Evolutionary conservation across 1,140 invertebrate species (phyloP), one percentile per base, ranked within the genome.

Genomic region (Aradophagus sp.): DNA sequence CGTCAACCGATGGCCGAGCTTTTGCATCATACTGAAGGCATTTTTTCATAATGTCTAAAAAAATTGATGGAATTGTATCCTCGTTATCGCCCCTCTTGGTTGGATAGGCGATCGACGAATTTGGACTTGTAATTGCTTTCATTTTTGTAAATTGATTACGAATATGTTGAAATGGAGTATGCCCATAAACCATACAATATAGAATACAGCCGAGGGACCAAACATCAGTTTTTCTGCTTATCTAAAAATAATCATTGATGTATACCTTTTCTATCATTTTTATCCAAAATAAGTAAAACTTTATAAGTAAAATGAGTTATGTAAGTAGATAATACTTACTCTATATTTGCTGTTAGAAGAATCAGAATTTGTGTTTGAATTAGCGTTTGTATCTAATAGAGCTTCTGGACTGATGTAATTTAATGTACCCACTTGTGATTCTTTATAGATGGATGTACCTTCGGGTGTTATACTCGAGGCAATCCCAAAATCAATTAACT

Each of bases 401-500:
- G 96, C 93, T 88, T 14, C n/a, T n/a, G n/a, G n/a, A n/a, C n/a
- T n/a, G n/a, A n/a, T n/a, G n/a, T n/a, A n/a, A n/a, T n/a, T n/a
- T n/a, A n/a, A n/a, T n/a, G n/a, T n/a, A n/a, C n/a, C n/a, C n/a
- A n/a, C n/a, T n/a, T n/a, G n/a, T n/a, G n/a, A n/a, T n/a, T n/a
- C n/a, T n/a, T n/a, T n/a, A n/a, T n/a, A n/a, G n/a, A n/a, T n/a
- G n/a, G n/a, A n/a, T n/a, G n/a, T n/a, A n/a, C n/a, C n/a, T n/a
- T n/a, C n/a, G n/a, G n/a, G n/a, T n/a, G n/a, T n/a, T n/a, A n/a
- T n/a, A n/a, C n/a, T n/a, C n/a, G n/a, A n/a, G n/a, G n/a, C n/a
- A n/a, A n/a, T n/a, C n/a, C 97, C 97, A 87, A 99, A 99, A 86
- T 99, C 97, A 63, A 99, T 99, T 14, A 99, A 85, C 86, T 99